Conservation (phyloP, 2,113 vertebrate genomes). For the Ciconia boyciana region DNA sequence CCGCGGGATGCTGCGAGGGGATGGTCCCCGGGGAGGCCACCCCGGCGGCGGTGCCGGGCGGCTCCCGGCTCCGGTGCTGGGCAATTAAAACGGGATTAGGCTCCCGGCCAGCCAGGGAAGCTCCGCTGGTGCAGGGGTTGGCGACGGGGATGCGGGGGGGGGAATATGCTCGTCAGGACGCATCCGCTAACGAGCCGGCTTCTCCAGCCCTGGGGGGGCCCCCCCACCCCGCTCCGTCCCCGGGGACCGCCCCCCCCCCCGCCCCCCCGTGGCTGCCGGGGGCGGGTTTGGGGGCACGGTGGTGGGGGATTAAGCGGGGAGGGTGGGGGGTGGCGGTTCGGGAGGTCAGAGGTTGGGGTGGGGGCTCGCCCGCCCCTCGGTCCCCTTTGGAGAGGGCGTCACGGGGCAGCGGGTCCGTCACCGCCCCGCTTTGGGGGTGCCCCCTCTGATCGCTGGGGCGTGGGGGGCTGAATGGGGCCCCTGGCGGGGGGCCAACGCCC, state of each 20-base stretch:
- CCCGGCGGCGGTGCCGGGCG: not conserved
- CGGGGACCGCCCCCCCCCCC: not conserved
- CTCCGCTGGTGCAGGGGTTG: not conserved
- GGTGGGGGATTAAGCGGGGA: not conserved
- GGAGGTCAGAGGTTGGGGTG: constrained; percentile 28
- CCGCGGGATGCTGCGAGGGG: not conserved
- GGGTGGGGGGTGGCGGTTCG: not conserved
- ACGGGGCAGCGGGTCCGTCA: not conserved
- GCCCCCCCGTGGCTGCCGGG: not conserved
- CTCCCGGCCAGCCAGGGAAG: not conserved
- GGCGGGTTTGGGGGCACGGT: not conserved
- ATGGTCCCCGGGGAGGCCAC: not conserved
- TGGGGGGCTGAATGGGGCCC: not conserved
- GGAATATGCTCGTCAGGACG: not conserved
- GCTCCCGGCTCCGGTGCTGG: constrained; percentile 3
- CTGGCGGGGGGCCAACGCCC: fast-evolving
- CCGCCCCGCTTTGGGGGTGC: not conserved
- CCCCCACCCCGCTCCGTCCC: not conserved
- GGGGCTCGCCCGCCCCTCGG: not conserved
- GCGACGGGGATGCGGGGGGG: not conserved
- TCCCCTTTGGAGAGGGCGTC: constrained; percentile 1
- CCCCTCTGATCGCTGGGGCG: constrained; percentile 45
- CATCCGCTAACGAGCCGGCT: not conserved
- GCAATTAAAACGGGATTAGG: constrained; percentile 63
- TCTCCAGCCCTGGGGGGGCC: not conserved